Percentiles rank a stretch among this genome's conserved stretches.
phyloP scores from a whole-genome alignment of 2,888 invertebrate species.

The Crocallis elinguaria region DNA sequence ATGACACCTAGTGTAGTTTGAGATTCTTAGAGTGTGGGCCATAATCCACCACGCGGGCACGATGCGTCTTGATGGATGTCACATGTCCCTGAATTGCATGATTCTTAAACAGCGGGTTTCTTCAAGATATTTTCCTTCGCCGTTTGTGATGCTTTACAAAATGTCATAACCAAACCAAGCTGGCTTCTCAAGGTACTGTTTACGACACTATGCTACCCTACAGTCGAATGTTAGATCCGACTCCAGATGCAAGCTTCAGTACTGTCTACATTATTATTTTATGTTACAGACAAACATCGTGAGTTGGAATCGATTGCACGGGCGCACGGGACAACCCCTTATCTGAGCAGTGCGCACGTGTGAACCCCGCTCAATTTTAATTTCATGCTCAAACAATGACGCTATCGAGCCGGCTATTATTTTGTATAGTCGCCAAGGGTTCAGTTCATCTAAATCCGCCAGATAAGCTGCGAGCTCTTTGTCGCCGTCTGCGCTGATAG shows the following conservation, averaged over 20 bases:
- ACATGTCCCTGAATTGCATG: too few relatives aligned
- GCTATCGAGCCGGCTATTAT: conserved; percentile 82
- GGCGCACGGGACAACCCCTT: conserved; percentile 68
- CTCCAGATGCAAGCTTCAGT: conserved; percentile 17
- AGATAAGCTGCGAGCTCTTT: conserved; percentile 80
- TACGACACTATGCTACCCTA: neutral
- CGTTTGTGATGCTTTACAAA: neutral
- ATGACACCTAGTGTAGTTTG: too few relatives aligned
- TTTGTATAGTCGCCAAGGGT: conserved; percentile 80
- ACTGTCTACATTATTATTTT: conserved; percentile 22
- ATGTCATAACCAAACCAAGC: neutral
- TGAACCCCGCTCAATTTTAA: conserved; percentile 84
- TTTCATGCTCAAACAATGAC: conserved; percentile 85
- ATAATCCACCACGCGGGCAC: too few relatives aligned
- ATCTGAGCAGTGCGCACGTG: conserved; percentile 81
- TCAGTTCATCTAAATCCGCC: conserved; percentile 81
- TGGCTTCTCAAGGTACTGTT: neutral
- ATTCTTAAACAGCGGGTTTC: too few relatives aligned
- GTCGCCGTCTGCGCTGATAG: conserved; percentile 73
- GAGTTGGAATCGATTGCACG: conserved; percentile 71
- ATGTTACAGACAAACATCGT: conserved; percentile 57
- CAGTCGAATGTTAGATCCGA: conserved; percentile 1
- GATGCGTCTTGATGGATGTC: too few relatives aligned
- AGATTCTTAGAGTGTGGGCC: too few relatives aligned
- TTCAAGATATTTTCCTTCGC: too few relatives aligned